Percentiles rank a stretch among this genome's conserved stretches.
Evolutionary conservation across 1,140 invertebrate species (phyloP).

Genomic region (Musca vetustissima): DNA sequence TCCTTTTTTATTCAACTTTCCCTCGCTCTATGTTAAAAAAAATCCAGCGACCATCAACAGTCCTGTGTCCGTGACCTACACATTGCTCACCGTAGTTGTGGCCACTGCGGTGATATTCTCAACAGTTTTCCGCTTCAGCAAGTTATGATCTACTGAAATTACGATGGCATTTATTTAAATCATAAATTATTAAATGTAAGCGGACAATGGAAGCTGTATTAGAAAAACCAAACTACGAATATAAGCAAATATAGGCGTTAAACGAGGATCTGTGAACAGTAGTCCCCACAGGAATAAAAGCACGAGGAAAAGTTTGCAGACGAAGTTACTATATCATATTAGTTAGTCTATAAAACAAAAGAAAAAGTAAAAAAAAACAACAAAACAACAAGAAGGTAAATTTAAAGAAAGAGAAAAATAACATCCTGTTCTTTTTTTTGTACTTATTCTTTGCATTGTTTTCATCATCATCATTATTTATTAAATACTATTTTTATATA

Average conservation of each 20-base stretch:
- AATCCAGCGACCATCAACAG: no score
- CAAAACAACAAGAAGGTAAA: background rate
- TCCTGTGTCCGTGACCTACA: no score
- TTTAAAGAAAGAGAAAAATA: background rate
- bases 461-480: no score
- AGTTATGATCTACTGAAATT: conserved; percentile 10
- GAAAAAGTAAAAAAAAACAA: background rate
- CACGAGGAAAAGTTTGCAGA: background rate
- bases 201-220: conserved; percentile 8
- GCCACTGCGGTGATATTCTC: conserved; percentile 7
- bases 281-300: background rate
- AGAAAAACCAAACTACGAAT: background rate
- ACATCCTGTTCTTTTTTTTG: no score
- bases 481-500: no score
- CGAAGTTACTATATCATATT: conserved; percentile 23
- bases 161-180: conserved; percentile 18
- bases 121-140: conserved; percentile 2
- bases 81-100: no score
- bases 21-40: no score
- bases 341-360: conserved; percentile 22
- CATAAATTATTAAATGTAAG: conserved; percentile 6
- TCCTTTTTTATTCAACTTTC: no score
- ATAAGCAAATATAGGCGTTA: background rate
- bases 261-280: background rate
- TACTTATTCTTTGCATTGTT: no score